Base-by-base conservation (phyloP, 2,888 invertebrate genomes). In the Drosophila neonasuta region DNA sequence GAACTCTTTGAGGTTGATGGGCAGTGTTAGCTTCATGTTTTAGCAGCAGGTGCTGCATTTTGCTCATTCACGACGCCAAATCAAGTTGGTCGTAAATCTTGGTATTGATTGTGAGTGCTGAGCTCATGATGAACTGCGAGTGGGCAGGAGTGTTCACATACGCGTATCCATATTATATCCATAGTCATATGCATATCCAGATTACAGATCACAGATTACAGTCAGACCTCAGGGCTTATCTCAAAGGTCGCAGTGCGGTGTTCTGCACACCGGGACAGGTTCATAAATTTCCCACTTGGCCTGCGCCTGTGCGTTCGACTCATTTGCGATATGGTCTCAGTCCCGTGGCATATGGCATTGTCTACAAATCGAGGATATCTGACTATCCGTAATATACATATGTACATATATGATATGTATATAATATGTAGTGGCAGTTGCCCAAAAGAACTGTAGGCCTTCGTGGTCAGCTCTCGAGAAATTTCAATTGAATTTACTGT, bases 41-140 rank as follows among this genome's bases (percentile, higher is more conserved):
- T 6, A 24, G 24, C 24, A 41, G 46, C 30, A 15, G 48, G 15
- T 34, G 46, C 11, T 41, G 44, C 4, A 6, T 3, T 45, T 3
- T 17, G 29, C 48, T 13, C 48, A 51, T 36, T 51, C 42, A 52
- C 52, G 49, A 58, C 32, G 58, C 39, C 45, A 71, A 73, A 77
- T 80, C 76, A 45, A 46, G 15, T 41, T 10, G 80, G 83, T 89
- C 89, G 86, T 87, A 88, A 88, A 87, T 86, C 79, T 88, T 77
- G 51, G 39, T 20, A 10, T 56, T 57, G 74, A 73, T 68, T 71
- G 56, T n/a, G 3, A 36, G n/a, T 24, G 24, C n/a, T 36, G 36
- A 39, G 58, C 52, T 50, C 13, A 66, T 57, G 60, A 68, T 65
- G 57, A 74, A 32, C 58, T 44, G 42, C 11, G 34, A 34, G 34